phyloP scores from a whole-genome alignment of 2,888 invertebrate species.

The Neocrepidodera transversa region DNA sequence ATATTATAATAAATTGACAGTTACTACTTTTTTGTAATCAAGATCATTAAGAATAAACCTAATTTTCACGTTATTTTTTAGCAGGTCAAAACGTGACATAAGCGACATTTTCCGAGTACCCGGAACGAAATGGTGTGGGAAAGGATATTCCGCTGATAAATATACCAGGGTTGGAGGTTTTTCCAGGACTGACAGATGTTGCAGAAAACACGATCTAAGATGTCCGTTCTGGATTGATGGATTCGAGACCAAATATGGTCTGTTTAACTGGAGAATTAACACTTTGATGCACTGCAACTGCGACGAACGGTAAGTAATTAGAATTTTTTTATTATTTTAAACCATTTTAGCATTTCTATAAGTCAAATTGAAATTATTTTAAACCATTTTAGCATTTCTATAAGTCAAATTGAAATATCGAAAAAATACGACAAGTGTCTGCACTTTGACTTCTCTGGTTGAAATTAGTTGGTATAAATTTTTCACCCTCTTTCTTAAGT shows the following conservation, averaged over 20 bases:
- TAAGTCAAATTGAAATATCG: too few species aligned
- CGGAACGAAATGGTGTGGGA: constrained; percentile 94
- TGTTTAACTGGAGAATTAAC: constrained; percentile 89
- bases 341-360: too few species aligned
- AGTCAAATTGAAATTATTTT: too few species aligned
- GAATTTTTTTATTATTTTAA: too few species aligned
- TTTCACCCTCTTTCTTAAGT: too few species aligned
- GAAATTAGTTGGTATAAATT: too few species aligned
- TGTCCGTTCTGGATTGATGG: constrained; percentile 87
- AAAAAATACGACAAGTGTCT: too few species aligned
- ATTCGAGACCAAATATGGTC: constrained; percentile 82
- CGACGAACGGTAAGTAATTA: constrained; percentile 80
- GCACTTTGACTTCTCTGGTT: too few species aligned
- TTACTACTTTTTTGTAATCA: too few species aligned
- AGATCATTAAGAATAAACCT: too few species aligned
- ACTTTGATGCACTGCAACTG: constrained; percentile 93
- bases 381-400: too few species aligned
- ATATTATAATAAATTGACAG: too few species aligned
- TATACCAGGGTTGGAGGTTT: constrained; percentile 86
- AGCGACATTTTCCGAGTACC: constrained; percentile 80
- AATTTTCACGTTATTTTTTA: constrained; percentile 8
- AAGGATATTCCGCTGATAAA: constrained; percentile 80
- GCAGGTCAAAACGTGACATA: constrained; percentile 62
- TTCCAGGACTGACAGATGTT: constrained; percentile 85
- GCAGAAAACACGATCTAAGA: constrained; percentile 83